phyloP scores from a whole-genome alignment of 2,888 invertebrate species.

The Aromia moschata region DNA sequence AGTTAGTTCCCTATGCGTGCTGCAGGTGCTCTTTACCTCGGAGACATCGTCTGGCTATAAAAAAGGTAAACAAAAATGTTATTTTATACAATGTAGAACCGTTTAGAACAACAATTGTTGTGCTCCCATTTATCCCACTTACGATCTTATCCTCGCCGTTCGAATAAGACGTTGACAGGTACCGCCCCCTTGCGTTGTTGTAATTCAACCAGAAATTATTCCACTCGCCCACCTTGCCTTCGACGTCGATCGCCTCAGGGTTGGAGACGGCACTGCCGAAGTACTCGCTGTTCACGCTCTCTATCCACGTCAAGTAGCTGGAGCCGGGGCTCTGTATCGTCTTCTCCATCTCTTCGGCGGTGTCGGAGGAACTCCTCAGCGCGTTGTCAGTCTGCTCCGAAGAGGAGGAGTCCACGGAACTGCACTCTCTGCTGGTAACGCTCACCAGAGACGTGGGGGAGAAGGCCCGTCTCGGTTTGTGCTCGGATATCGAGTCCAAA shows the following conservation, averaged over 20 bases:
- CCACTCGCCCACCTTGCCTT: slow-evolving; percentile 62
- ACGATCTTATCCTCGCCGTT: slow-evolving; percentile 41
- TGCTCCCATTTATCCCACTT: too few relatives aligned
- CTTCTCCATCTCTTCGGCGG: slow-evolving; percentile 46
- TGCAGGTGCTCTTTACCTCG: slow-evolving; percentile 58
- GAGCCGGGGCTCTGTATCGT: slow-evolving; percentile 56
- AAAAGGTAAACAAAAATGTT: too few relatives aligned
- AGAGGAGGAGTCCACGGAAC: slow-evolving; percentile 51
- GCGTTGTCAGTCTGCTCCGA: slow-evolving; percentile 35
- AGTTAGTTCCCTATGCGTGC: slow-evolving; percentile 58
- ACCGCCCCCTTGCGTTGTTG: slow-evolving; percentile 57
- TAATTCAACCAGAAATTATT: slow-evolving; percentile 64
- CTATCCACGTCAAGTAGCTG: slow-evolving; percentile 62
- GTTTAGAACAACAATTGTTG: too few relatives aligned
- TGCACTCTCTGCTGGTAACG: slow-evolving; percentile 47
- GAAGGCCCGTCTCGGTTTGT: slow-evolving; percentile 58
- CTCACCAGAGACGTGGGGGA: slow-evolving; percentile 49
- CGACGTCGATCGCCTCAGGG: slow-evolving; percentile 47
- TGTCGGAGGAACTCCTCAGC: slow-evolving; percentile 48
- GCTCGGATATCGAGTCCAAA: slow-evolving; percentile 61
- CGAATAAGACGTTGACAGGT: slow-evolving; percentile 56
- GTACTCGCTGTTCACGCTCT: slow-evolving; percentile 59
- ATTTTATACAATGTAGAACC: too few relatives aligned
- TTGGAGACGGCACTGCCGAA: slow-evolving; percentile 49
- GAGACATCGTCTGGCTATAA: slow-evolving; percentile 55